Conservation (phyloP, 2,113 vertebrate genomes). For the Sander lucioperca region DNA sequence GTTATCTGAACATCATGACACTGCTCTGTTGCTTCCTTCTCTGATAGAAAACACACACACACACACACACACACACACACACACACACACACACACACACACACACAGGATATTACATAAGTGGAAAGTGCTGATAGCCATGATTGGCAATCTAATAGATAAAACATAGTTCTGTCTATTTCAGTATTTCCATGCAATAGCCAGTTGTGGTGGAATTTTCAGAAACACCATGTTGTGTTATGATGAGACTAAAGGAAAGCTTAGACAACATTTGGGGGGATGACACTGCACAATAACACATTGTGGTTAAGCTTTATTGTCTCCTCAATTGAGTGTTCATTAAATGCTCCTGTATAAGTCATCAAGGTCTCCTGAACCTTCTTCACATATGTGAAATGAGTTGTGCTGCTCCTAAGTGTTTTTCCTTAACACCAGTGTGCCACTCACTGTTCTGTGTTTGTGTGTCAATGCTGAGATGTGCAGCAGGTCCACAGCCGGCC, state of each 20-base stretch:
- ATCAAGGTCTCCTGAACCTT: no score
- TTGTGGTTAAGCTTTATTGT: no score
- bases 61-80: neutral
- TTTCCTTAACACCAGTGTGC: neutral
- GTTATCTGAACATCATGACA: conserved; percentile 26
- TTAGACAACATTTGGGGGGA: no score
- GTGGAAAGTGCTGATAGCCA: neutral
- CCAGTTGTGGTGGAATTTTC: no score
- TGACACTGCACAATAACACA: no score
- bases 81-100: neutral
- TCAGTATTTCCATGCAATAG: no score
- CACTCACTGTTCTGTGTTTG: conserved; percentile 11
- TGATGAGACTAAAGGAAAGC: no score
- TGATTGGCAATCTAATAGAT: neutral
- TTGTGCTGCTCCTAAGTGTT: no score
- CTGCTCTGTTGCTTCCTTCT: neutral
- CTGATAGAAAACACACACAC: neutral
- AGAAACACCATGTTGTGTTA: no score
- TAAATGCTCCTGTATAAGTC: no score
- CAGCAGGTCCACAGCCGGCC: conserved; percentile 44
- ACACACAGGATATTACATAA: conserved; percentile 31
- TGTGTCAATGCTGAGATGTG: conserved; percentile 24
- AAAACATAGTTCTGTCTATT: neutral
- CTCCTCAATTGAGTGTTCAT: no score
- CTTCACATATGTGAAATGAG: no score